Evolutionary conservation across 2,113 vertebrate species (phyloP), one percentile per base, ranked within the genome.

Genomic region (Gallinago paraguaiae): DNA sequence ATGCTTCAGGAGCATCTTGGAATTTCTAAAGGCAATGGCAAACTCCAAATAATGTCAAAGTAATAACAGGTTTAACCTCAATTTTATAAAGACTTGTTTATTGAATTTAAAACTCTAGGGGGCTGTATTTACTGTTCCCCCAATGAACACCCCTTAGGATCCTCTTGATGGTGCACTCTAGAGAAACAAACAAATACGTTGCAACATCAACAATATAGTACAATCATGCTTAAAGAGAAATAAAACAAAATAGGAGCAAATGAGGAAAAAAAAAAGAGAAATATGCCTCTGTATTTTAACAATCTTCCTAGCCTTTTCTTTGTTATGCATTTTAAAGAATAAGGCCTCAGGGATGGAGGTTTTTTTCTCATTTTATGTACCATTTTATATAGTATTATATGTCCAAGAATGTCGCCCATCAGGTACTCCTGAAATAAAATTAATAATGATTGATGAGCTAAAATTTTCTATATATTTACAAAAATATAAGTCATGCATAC

Each of bases 41-140:
- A 82, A 79, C 9, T 56, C 19, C 0, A 3, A 75, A n/a, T 60
- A 0, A 50, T 46, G 14, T 37, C 50, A 37, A 0, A 23, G 16
- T 19, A 54, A 13, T 48, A 23, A n/a, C 0, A 4, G 17, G 8
- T 18, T 71, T 48, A 46, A 41, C 35, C 1, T 10, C 13, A 39
- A 1, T 69, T 76, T 85, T 75, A 13, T 41, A 72, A 53, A 67
- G 9, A 11, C 2, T 51, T 1, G 0, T 28, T 82, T 87, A 2
- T 6, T 88, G 63, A 82, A 61, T 88, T 76, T 48, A 48, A 85
- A 69, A 51, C 39, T 61, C n/a, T 22, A 93, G 24, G 17, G 1
- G 17, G 1, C 9, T 64, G 6, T 28, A 48, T 81, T 82, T 75
- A 54, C 68, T 79, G 14, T 4, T 53, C 4, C 10, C 3, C 1